Conservation (phyloP, 2,113 vertebrate genomes). For the Platysteira castanea region DNA sequence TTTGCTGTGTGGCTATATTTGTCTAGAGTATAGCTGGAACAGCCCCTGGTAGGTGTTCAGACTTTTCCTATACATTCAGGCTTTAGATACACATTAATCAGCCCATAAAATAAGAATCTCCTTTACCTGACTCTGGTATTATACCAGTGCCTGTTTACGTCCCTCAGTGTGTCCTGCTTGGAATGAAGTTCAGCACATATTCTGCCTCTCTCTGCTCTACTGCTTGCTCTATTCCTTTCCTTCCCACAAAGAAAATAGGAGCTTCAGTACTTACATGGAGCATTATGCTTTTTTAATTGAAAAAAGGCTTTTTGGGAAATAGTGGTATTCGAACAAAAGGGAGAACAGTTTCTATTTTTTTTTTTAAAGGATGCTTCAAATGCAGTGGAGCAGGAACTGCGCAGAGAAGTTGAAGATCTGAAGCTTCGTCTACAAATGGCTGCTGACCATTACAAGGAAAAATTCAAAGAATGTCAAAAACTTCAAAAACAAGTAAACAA, state of each 20-base stretch:
- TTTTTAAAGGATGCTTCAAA: conserved; percentile 71
- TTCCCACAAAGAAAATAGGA: not conserved
- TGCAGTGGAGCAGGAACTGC: conserved; percentile 85
- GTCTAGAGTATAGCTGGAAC: not conserved
- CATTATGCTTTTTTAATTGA: not conserved
- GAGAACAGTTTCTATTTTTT: not conserved
- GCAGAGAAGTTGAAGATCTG: conserved; percentile 95
- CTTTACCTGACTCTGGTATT: not conserved
- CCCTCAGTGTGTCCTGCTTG: not conserved
- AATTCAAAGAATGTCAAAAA: conserved; percentile 96
- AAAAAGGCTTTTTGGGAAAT: not conserved
- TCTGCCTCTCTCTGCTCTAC: not conserved
- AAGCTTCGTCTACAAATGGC: conserved; percentile 97
- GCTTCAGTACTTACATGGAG: not conserved
- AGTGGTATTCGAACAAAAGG: not conserved
- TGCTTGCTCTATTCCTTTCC: not conserved
- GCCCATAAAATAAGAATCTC: not conserved
- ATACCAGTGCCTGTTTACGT: not conserved
- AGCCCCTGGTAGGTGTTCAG: not conserved
- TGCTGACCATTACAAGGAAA: conserved; percentile 97
- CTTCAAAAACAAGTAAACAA: conserved; percentile 93
- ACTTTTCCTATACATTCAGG: not conserved
- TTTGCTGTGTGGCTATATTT: not conserved
- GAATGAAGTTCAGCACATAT: not conserved
- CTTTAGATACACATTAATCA: not conserved